Evolutionary conservation across 2,797 vertebrate genomes (phyloP), one percentile per base, ranked within the genome.

Genomic region (Hydrophis major): DNA sequence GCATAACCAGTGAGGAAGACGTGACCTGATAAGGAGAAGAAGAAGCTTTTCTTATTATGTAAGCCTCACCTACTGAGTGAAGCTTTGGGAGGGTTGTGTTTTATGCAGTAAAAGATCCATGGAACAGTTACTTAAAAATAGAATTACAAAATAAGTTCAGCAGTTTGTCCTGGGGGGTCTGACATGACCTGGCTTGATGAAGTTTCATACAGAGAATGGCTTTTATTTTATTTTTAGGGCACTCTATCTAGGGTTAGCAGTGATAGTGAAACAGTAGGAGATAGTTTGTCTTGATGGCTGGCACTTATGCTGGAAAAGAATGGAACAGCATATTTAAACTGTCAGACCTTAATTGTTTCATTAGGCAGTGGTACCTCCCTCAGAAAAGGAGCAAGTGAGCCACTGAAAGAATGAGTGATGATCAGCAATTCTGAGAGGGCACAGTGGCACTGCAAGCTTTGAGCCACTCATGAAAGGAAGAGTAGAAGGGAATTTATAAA

Each of bases 181-280:
- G 96, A 95, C 96, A 97, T 94, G 96, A 97, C 96, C 96, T 96
- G 96, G 97, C 97, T 97, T 97, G 97, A 97, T 97, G 96, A 97
- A 97, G 94, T 96, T 96, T 95, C 95, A 94, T 94, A 87, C 90
- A 95, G 92, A 96, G 96, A 97, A 97, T 96, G 95, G 95, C 96
- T 97, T 98, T 98, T 97, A 97, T 97, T 98, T 98, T 98, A 97
- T 97, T 98, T 98, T 98, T 98, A 98, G 97, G 96, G 92, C 97
- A 96, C 94, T 98, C 94, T 97, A 96, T 91, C 97, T 97, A 96
- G 95, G 94, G 96, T 96, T 97, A 97, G 97, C 96, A 97, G 96
- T 97, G 97, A 97, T 97, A 96, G 94, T 92, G 96, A 97, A 96
- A 96, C 94, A 94, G 94, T 96, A 95, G 37, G 94, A 89, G 95